Evolutionary conservation across 2,888 invertebrate species (phyloP), one percentile per base, ranked within the genome.

Genomic region (Amphimallon solstitiale): DNA sequence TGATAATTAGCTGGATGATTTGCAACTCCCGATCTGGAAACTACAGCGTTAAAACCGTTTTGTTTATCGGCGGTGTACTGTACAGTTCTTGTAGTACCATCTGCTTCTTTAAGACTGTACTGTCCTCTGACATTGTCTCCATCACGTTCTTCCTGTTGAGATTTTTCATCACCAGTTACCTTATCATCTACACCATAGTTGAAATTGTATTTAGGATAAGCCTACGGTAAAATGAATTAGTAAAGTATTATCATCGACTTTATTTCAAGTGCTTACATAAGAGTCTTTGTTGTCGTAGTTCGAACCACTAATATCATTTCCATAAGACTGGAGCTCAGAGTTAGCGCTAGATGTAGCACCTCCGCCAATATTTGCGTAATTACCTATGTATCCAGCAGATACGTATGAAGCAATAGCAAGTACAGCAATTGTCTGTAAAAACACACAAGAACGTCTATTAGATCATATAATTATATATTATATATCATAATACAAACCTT

Each of bases 141-240:
- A 19, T 63, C 40, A n/a, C 66, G 43, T 2, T 14, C 19, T 49
- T 67, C 63, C n/a, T 67, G 35, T 17, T 67, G 66, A 5, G 66
- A 67, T 51, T 67, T 63, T 12, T 52, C 29, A 38, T 67, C 66
- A 12, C 66, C 66, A 7, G 66, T 67, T 17, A 49, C 56, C 12
- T 54, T 19, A 43, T 67, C 66, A 10, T 63, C 46, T 4, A 67
- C 66, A 14, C 35, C 66, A 35, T 67, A 67, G 46, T 67, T 43
- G 38, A 66, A 66, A 37, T 66, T 34, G 23, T 66, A 66, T 54
- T 66, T 43, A 14, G 61, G 46, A 17, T 71, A 73, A 43, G 40
- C 70, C 74, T 74, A 43, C 19, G 65, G 43, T 2, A 3, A 7
- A 29, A 29, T 3, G 3, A 9, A 29, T 2, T 3, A 29, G 9